Base-by-base conservation (phyloP, 1,140 invertebrate species). In the Galendromus occidentalis region DNA sequence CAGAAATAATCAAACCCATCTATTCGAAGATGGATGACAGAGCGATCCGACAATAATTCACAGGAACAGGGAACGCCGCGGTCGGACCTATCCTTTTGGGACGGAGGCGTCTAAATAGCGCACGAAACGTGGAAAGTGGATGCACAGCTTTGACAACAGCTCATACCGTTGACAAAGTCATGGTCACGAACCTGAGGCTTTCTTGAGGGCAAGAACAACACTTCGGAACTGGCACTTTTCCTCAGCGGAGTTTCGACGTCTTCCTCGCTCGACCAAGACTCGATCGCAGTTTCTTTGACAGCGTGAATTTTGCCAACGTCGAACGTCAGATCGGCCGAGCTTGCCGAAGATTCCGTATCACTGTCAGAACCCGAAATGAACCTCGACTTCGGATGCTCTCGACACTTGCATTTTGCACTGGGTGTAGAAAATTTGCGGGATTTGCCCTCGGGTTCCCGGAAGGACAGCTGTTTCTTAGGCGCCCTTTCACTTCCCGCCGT, bases 181-280 rank as follows among this genome's bases (percentile, higher is more conserved):
- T 9, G 9, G 33, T 39, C 33, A 39, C 33, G 4, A 39, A 39
- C 33, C 33, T 39, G 33, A 39, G 33, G 33, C 33, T 25, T 59
- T 25, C 51, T 59, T 25, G 51, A 29, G 14, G 51, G 51, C 51
- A 59, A 17, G 20, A 59, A 59, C 14, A 59, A 25, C 22, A 59
- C 51, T 59, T 59, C 51, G 9, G 51, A 59, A 25, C 51, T 59
- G 33, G 33, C 22, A 25, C 51, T 59, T 25, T 59, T 59, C 25
- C 51, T 17, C 12, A 59, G 14, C 22, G 51, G 22, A 6, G 51
- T 33, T 9, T 59, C 25, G 25, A 29, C 51, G 20, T 59, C 51
- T 59, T 59, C 51, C 6, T 59, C 51, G 25, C 51, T 59, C 5
- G 51, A 59, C 51, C 51, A 59, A 17, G 51, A 59, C 14, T 59